Evolutionary conservation across 1,140 invertebrate genomes (phyloP), one percentile per base, ranked within the genome.

Genomic region (Solenopsis fugax): DNA sequence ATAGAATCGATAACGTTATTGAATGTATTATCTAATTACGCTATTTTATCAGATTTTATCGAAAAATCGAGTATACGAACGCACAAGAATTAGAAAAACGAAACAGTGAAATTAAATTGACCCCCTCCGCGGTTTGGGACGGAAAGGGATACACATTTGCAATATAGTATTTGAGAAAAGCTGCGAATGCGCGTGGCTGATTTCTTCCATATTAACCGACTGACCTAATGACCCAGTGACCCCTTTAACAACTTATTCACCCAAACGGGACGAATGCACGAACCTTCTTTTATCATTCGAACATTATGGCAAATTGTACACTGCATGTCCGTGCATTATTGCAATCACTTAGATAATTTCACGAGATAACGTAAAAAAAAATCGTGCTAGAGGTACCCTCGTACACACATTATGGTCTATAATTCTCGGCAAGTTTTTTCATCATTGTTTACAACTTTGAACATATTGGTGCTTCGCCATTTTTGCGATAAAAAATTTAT

Each of bases 211-310:
- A 84, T 73, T 84, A 84, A 84, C 80, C 69, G 48, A 84, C 80
- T 84, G 69, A 84, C 69, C 80, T 60, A 50, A 24, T 84, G 54
- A 84, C 69, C 69, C n/a, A 60, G 69, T 84, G 69, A 84, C 80
- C 69, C 4, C 37, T 5, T 84, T 84, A 84, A 73, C 80, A 18
- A 60, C 41, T 72, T 84, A 75, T 84, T 71, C 80, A 48, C 29
- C 69, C 80, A 84, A 84, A 84, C 69, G 69, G 54, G 80, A 54
- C 80, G 54, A 84, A 84, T 84, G 69, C 69, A 84, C 80, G 69
- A 84, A 50, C 69, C 54, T 29, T 73, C 80, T 62, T 75, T 75
- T 84, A 16, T 41, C 54, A 73, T 60, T 50, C 18, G 80, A 75
- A 75, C 80, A 75, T 84, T 84, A 75, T 9, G 54, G 69, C 41